Percentiles rank a stretch among this genome's conserved stretches.
These are phyloP conservation scores for Vulpes lagopus DNA, from an alignment of 2,113 vertebrate genomes.

Conservation along the genomic window DNA sequence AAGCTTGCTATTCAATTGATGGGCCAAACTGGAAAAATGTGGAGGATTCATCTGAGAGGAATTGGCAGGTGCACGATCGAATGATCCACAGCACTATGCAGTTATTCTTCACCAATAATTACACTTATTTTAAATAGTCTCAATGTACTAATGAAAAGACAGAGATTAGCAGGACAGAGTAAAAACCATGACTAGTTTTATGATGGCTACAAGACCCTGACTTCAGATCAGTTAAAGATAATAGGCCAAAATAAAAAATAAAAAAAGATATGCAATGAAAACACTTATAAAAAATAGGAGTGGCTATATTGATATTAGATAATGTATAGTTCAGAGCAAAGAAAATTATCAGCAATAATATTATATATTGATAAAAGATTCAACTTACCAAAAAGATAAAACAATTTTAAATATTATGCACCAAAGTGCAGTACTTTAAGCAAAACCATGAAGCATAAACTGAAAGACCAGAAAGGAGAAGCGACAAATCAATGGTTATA, in stretches of 20 bases:
- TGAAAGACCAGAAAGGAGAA: neutral
- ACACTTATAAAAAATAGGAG: neutral
- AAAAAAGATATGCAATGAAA: neutral
- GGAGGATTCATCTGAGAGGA: constrained; percentile 92
- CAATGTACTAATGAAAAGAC: neutral
- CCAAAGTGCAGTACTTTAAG: neutral
- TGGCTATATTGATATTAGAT: neutral
- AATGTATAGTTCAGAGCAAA: neutral
- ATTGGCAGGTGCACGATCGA: too few species aligned
- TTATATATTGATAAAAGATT: neutral
- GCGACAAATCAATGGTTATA: neutral
- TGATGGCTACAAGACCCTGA: neutral
- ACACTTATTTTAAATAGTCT: neutral
- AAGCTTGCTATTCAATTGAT: constrained; percentile 98
- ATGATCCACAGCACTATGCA: too few species aligned
- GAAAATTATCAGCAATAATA: neutral
- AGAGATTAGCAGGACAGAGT: neutral
- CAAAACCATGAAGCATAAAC: neutral
- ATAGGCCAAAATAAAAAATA: neutral
- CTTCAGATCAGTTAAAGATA: neutral
- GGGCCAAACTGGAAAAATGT: constrained; percentile 99
- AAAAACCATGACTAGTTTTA: neutral
- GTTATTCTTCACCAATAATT: neutral
- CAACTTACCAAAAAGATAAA: neutral
- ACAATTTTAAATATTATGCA: neutral